These are phyloP conservation scores for Sceloporus undulatus DNA, from an alignment of 2,113 vertebrate genomes.

Conservation along the genomic window DNA sequence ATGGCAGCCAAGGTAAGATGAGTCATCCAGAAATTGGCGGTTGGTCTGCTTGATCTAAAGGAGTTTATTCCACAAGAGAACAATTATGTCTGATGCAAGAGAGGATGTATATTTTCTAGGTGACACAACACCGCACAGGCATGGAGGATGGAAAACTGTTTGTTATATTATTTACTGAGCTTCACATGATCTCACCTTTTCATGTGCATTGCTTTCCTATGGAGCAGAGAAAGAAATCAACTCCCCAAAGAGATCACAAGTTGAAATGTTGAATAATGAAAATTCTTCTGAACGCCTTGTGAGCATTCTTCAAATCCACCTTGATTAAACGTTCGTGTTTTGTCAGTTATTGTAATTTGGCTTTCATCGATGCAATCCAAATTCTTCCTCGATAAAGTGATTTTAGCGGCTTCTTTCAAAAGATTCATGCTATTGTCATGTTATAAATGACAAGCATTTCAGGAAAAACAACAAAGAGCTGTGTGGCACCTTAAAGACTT, in stretches of 20 bases:
- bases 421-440: constrained; percentile 70
- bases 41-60: constrained; percentile 12
- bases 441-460: constrained; percentile 73
- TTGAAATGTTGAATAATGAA: constrained; percentile 80
- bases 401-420: constrained; percentile 76
- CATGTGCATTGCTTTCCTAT: constrained; percentile 64
- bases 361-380: constrained; percentile 79
- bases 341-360: constrained; percentile 85
- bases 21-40: constrained; percentile 52
- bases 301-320: constrained; percentile 75
- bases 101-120: constrained; percentile 22
- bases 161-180: constrained; percentile 76
- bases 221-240: constrained; percentile 74
- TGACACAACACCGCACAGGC: constrained; percentile 37
- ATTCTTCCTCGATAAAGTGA: constrained; percentile 75
- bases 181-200: constrained; percentile 70
- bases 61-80: constrained; percentile 51
- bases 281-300: constrained; percentile 77
- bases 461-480: constrained; percentile 70
- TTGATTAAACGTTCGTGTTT: constrained; percentile 81
- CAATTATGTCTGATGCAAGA: constrained; percentile 42
- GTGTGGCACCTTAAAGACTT: constrained; percentile 50
- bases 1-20: constrained; percentile 45
- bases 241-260: constrained; percentile 75
- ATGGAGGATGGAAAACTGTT: constrained; percentile 57